Conservation (phyloP, 1,140 invertebrate genomes). For the Drosophila ananassae region DNA sequence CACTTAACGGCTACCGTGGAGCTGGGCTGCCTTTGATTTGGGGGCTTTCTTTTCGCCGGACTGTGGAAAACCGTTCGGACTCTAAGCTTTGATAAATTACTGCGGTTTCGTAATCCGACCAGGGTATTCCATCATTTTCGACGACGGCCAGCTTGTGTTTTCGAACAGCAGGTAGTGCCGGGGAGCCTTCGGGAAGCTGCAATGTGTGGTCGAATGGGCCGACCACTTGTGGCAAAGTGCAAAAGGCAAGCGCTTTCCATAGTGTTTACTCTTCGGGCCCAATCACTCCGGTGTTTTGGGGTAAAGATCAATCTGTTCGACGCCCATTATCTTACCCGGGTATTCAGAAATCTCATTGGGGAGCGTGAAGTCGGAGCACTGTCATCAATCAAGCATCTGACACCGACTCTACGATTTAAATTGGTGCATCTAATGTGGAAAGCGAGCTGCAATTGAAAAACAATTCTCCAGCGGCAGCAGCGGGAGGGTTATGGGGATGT, state of each 20-base stretch:
- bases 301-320: conserved; percentile 57
- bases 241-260: conserved; percentile 46
- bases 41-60: conserved; percentile 62
- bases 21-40: conserved; percentile 19
- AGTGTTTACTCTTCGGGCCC: conserved; percentile 28
- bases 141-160: conserved; percentile 62
- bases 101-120: conserved; percentile 62
- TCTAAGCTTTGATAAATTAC: conserved; percentile 70
- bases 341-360: conserved; percentile 2
- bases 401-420: conserved; percentile 63
- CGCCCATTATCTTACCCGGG: conserved; percentile 23
- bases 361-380: conserved; percentile 17
- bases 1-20: conserved; percentile 40
- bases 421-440: conserved; percentile 69
- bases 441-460: conserved; percentile 56
- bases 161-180: conserved; percentile 62
- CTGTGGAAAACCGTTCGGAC: conserved; percentile 36
- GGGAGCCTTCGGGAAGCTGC: conserved; percentile 2
- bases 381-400: conserved; percentile 73
- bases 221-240: conserved; percentile 42
- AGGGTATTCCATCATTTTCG: conserved; percentile 73
- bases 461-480: conserved; percentile 8
- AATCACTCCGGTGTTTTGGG: conserved; percentile 34
- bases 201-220: conserved; percentile 24
- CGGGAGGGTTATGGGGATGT: background rate